These are phyloP conservation scores for Ia io DNA, from an alignment of 2,113 vertebrate species.

Conservation along the genomic window DNA sequence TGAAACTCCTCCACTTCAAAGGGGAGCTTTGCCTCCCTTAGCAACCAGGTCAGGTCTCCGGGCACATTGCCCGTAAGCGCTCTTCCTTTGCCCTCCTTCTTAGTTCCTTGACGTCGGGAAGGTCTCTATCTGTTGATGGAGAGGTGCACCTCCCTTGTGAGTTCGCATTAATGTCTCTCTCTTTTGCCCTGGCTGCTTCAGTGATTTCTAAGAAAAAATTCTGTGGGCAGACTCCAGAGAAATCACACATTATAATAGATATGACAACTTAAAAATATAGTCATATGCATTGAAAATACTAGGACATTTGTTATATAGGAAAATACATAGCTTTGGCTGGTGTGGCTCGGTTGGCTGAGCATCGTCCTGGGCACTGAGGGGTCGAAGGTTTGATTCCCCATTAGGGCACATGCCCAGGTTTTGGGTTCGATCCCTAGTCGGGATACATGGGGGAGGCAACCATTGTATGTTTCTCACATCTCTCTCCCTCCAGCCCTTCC, in stretches of 20 bases:
- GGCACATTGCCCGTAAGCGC: background rate
- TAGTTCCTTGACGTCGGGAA: background rate
- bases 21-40: constrained; percentile 27
- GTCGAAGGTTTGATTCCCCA: background rate
- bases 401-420: background rate
- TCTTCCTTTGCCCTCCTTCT: background rate
- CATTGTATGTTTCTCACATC: too few relatives aligned
- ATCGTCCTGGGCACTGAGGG: too few relatives aligned
- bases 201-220: background rate
- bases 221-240: background rate
- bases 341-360: background rate
- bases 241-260: background rate
- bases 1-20: constrained; percentile 61
- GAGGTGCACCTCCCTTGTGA: background rate
- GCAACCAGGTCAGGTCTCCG: background rate
- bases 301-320: background rate
- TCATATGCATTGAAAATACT: background rate
- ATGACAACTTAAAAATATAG: background rate
- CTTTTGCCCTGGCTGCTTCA: background rate
- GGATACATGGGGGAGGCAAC: too few relatives aligned
- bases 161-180: background rate
- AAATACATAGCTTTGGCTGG: background rate
- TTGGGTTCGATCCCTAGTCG: background rate
- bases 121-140: background rate
- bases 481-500: background rate